Conservation (phyloP, 2,888 invertebrate species). For the Papilio gigon region DNA sequence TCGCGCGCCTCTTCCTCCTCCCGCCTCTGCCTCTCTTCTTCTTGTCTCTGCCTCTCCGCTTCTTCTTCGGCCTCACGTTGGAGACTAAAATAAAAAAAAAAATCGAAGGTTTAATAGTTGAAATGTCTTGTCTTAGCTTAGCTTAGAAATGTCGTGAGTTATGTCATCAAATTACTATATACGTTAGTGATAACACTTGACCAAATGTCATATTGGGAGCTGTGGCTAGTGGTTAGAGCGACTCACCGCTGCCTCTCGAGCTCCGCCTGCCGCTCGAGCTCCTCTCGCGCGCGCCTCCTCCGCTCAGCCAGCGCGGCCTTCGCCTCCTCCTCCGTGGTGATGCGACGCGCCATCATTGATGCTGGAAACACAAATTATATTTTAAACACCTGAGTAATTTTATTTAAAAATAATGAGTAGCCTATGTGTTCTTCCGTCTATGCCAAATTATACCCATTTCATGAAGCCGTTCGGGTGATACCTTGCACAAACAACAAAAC, state of each 20-base stretch:
- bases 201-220: no score
- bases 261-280: slow-evolving; percentile 95
- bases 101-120: background rate
- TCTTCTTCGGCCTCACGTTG: slow-evolving; percentile 84
- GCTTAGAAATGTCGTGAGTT: no score
- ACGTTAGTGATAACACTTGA: no score
- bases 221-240: background rate
- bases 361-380: slow-evolving; percentile 53
- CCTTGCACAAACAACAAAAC: no score
- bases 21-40: slow-evolving; percentile 92
- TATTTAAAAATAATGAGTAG: no score
- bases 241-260: slow-evolving; percentile 85
- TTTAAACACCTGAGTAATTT: no score
- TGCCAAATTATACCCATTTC: no score
- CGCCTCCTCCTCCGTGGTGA: slow-evolving; percentile 95
- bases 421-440: no score
- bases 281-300: slow-evolving; percentile 92
- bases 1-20: slow-evolving; percentile 91
- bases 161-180: no score
- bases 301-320: slow-evolving; percentile 96
- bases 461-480: no score
- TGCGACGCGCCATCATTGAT: slow-evolving; percentile 77
- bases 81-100: slow-evolving; percentile 57
- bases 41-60: slow-evolving; percentile 87
- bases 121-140: background rate